These are phyloP conservation scores for Rhagologus leucostigma DNA, from an alignment of 2,113 vertebrate genomes.

Conservation along the genomic window DNA sequence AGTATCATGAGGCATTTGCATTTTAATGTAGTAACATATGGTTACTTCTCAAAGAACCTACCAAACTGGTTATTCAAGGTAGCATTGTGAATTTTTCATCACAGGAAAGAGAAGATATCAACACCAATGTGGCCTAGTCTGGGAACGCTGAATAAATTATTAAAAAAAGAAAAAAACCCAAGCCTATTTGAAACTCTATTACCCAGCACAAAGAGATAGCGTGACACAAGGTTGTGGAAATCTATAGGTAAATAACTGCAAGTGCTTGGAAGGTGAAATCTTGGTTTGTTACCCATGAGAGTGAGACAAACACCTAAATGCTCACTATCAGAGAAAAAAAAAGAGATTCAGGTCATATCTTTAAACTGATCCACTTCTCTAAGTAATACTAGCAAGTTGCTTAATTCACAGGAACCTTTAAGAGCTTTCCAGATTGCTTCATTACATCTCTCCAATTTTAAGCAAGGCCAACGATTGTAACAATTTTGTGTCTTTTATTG, in stretches of 20 bases:
- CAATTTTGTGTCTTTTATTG: background rate
- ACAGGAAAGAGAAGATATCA: background rate
- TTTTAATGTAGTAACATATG: background rate
- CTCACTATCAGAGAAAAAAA: background rate
- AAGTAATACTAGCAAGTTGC: background rate
- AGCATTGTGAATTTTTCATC: background rate
- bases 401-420: background rate
- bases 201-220: background rate
- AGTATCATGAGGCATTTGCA: background rate
- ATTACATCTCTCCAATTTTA: background rate
- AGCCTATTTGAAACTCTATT: background rate
- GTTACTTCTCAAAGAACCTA: background rate
- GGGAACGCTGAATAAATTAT: background rate
- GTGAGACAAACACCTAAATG: background rate
- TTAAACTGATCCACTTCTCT: background rate
- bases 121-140: background rate
- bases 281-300: background rate
- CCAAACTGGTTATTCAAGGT: background rate
- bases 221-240: background rate
- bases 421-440: background rate
- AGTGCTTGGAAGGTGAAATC: background rate
- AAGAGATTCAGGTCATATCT: background rate
- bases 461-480: background rate
- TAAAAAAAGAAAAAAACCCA: background rate
- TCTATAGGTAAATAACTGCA: background rate